phyloP scores from a whole-genome alignment of 2,113 vertebrate genomes.

The Myxocyprinus asiaticus region DNA sequence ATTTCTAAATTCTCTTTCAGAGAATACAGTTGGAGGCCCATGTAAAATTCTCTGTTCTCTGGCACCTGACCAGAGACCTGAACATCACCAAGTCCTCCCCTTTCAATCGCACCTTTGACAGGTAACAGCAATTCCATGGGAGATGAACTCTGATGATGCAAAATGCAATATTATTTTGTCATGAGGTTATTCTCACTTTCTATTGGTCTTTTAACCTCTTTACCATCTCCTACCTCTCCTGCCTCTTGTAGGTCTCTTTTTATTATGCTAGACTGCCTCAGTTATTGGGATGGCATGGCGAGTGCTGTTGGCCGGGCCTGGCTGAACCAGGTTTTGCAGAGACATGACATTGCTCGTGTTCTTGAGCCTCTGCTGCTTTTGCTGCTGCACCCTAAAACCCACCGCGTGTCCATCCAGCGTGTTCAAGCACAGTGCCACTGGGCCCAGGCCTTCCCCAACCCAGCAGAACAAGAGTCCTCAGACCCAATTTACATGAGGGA shows the following conservation, averaged over 20 bases:
- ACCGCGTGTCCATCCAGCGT: constrained; percentile 93
- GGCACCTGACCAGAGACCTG: constrained; percentile 96
- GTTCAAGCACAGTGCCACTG: constrained; percentile 91
- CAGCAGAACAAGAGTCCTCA: constrained; percentile 56
- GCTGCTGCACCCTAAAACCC: constrained; percentile 96
- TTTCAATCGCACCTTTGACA: constrained; percentile 96
- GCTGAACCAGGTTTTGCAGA: constrained; percentile 96
- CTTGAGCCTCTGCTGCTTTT: constrained; percentile 92
- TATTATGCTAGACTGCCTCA: constrained; percentile 97
- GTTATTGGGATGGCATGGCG: constrained; percentile 91
- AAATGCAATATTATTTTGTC: not conserved
- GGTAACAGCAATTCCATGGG: constrained; percentile 70
- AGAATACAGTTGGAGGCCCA: constrained; percentile 93
- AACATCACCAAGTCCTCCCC: constrained; percentile 95
- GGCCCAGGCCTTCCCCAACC: constrained; percentile 74
- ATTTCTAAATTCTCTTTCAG: constrained; percentile 62
- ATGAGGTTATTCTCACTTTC: not conserved
- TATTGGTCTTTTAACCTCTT: not conserved
- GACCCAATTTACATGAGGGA: constrained; percentile 76
- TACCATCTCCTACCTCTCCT: not conserved
- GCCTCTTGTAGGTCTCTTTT: constrained; percentile 85
- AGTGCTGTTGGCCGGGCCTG: constrained; percentile 94
- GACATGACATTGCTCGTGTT: constrained; percentile 95
- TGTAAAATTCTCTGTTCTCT: constrained; percentile 94
- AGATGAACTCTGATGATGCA: not conserved